Evolutionary conservation across 1,140 invertebrate species (phyloP), one percentile per base, ranked within the genome.

Genomic region (Anoplolepis gracilipes): DNA sequence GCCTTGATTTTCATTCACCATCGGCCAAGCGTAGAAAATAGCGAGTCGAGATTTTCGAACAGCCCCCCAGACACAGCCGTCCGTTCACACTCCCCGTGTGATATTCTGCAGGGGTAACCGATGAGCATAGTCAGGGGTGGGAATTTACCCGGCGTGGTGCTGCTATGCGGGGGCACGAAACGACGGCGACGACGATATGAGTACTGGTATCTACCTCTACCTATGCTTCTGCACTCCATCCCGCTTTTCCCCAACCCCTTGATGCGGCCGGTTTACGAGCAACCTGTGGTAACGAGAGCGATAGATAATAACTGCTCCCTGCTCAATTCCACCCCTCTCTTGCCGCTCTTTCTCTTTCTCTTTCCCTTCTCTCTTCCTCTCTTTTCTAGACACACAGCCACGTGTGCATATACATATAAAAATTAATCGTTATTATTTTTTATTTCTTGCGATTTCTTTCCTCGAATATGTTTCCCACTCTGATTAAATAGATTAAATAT

Each of bases 211-310:
- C 92, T 91, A 93, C 91, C 92, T 73, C 70, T 92, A 93, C 91
- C 91, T 91, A 91, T 92, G 87, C 89, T 86, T 91, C 86, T 88
- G 79, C 88, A 84, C 87, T 90, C 84, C 85, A 87, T 87, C 89
- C 85, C 81, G 70, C 79, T 73, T 87, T 87, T 87, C 88, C 91
- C 89, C 92, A 88, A 89, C 89, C 92, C 87, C 85, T 90, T 87
- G 92, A 93, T 93, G 93, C 92, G 93, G 92, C 92, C 94, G 93
- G 93, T 95, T 95, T 95, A 95, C 94, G 94, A 95, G 94, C 94
- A 95, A 95, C 94, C 94, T 95, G 94, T 95, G 94, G 94, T 95
- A 95, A 95, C 94, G 94, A 95, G 94, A 95, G 93, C 94, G 94
- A 95, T 95, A 95, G 94, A 95, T 95, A 95, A 95, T 95, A 95